These are phyloP conservation scores for Tangara arthus DNA, from an alignment of 2,797 vertebrate species.

Conservation along the genomic window DNA sequence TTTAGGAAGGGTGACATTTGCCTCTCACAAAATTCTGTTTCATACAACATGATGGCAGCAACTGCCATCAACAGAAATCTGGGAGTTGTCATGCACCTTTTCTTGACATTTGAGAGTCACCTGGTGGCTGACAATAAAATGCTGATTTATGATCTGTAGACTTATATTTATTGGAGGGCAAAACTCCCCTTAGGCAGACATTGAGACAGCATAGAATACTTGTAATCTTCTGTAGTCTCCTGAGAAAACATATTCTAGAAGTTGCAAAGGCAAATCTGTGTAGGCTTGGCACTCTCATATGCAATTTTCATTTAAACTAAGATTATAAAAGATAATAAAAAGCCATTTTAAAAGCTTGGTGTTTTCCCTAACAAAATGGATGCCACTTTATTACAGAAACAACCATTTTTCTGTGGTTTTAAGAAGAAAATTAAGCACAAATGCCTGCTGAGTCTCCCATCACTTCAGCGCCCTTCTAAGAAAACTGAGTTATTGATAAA, in stretches of 20 bases:
- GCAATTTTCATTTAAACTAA: constrained; percentile 7
- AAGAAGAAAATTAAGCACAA: not conserved
- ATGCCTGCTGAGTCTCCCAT: not conserved
- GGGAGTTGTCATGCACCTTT: constrained; percentile 32
- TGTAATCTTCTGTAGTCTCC: constrained; percentile 3
- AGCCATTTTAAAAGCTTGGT: not conserved
- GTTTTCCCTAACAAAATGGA: constrained; percentile 4
- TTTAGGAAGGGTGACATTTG: constrained; percentile 44
- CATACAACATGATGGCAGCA: not conserved
- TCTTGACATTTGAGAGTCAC: constrained; percentile 64
- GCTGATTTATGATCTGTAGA: constrained; percentile 37
- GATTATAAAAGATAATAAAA: constrained; percentile 17
- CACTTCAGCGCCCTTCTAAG: not conserved
- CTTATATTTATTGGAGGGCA: constrained; percentile 50
- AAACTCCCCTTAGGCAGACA: constrained; percentile 46
- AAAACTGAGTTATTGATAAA: not conserved
- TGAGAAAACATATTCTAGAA: constrained; percentile 18
- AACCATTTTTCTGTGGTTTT: not conserved
- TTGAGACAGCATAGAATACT: not conserved
- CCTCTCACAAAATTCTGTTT: not conserved
- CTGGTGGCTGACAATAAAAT: constrained; percentile 43
- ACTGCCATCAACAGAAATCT: constrained; percentile 34
- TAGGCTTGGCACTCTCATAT: not conserved
- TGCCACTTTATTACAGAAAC: not conserved
- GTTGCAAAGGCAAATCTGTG: not conserved